A percentile compares a stretch with the other conserved stretches of the same genome.
phyloP scores from a whole-genome alignment of 2,888 invertebrate genomes.

The Andricus curvator region DNA sequence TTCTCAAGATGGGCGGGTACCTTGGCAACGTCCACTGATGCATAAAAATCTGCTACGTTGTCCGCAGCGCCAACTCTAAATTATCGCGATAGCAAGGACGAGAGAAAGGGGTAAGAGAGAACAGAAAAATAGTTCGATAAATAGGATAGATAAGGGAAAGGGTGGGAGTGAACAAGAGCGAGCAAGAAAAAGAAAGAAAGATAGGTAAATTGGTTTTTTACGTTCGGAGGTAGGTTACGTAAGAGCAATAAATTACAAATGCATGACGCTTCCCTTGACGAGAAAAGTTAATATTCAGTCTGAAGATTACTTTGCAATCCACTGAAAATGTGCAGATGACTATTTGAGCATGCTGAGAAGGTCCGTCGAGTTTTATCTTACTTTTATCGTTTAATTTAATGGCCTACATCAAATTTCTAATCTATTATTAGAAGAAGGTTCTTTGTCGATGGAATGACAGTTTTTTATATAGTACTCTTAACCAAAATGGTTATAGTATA shows the following conservation, averaged over 20 bases:
- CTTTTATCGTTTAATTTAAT: slow-evolving; percentile 24
- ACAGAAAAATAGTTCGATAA: slow-evolving; percentile 41
- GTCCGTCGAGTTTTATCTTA: slow-evolving; percentile 25
- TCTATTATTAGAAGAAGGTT: not conserved
- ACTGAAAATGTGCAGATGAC: slow-evolving; percentile 36
- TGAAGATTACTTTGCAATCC: slow-evolving; percentile 38
- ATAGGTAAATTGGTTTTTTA: slow-evolving; percentile 41
- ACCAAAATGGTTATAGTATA: too few relatives aligned
- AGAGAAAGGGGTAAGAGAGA: slow-evolving; percentile 12
- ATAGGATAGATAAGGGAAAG: slow-evolving; percentile 34
- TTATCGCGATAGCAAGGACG: slow-evolving; percentile 56
- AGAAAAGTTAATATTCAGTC: slow-evolving; percentile 40
- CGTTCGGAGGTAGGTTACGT: slow-evolving; percentile 36
- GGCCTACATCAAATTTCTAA: slow-evolving; percentile 2
- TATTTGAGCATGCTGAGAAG: slow-evolving; percentile 32
- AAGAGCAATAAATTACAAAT: slow-evolving; percentile 38
- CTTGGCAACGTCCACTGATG: slow-evolving; percentile 62
- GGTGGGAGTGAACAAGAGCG: slow-evolving; percentile 35
- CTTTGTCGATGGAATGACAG: too few relatives aligned
- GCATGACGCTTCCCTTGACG: slow-evolving; percentile 39
- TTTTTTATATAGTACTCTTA: too few relatives aligned
- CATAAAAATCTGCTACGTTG: slow-evolving; percentile 63
- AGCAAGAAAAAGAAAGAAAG: slow-evolving; percentile 29
- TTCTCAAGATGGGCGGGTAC: slow-evolving; percentile 57
- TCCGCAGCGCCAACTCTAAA: slow-evolving; percentile 63